Base-by-base conservation (phyloP, 2,888 invertebrate species). In the Ophioninae sp. region DNA sequence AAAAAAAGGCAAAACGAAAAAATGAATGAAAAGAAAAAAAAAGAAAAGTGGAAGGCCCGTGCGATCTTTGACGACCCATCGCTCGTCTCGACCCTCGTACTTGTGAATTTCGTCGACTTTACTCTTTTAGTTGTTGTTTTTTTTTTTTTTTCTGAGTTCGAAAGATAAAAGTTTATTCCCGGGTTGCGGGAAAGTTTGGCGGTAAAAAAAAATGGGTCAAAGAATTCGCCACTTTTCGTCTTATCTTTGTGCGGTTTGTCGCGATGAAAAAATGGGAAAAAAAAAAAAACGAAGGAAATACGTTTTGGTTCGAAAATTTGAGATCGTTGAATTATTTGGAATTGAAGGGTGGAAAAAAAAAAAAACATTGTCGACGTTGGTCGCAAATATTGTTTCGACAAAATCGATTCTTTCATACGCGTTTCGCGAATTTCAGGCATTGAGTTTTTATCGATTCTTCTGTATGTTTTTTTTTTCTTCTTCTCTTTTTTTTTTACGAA, bases 1-100 rank as follows among this genome's bases (percentile, higher is more conserved):
- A 70, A 2, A 10, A 13, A 76, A 64, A 72, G 70, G 72, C 23
- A 30, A 76, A 56, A 73, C 77, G 65, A 83, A 41, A 64, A 82
- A 50, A 50, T 17, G 13, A 81, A 70, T 74, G 8, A 39, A 37
- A 62, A 61, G n/a, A 7, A 8, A 7, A 75, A 59, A 81, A 73
- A 77, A 64, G 65, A 83, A 41, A 73, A 83, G 69, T 81, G 2
- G 70, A 82, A 77, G 59, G 78, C 44, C 30, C 37, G 20, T 77
- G 20, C 23, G 30, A 20, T 50, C 59, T 77, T 68, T n/a, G 44
- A 68, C 57, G 44, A 57, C 17, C 44, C 73, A 41, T 44, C 61
- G 50, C 50, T 3, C 13, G 8, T 44, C 44, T 10, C 50, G 3
- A 50, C 50, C 50, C 50, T 50, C 50, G 17, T 50, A 50, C 56